These are phyloP conservation scores for Aleiodes sp. DNA, from an alignment of 1,140 invertebrate genomes.

Conservation along the genomic window DNA sequence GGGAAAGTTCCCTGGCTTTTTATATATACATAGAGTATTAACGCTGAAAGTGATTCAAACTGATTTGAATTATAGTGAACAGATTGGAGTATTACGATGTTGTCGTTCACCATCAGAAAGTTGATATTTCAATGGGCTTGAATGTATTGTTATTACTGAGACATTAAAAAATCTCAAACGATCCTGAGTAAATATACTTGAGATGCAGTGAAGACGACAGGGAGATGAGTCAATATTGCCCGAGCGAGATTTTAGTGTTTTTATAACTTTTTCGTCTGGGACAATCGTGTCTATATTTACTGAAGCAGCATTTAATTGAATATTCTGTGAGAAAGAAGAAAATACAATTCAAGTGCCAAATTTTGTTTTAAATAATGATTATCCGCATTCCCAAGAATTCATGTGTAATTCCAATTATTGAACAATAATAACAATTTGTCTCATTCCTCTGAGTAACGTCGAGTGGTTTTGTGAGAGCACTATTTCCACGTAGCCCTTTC, in stretches of 20 bases:
- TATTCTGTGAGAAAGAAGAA: too few relatives aligned
- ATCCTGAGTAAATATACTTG: slow-evolving; percentile 32
- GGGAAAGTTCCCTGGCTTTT: slow-evolving; percentile 5
- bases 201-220: background rate
- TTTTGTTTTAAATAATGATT: too few relatives aligned
- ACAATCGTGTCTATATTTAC: too few relatives aligned
- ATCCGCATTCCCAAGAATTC: too few relatives aligned
- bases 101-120: slow-evolving; percentile 17
- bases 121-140: slow-evolving; percentile 9
- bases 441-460: background rate
- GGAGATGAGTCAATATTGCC: slow-evolving; percentile 33
- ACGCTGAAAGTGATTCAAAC: background rate
- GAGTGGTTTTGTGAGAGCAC: background rate
- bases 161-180: background rate
- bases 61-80: slow-evolving; percentile 1
- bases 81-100: background rate
- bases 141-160: slow-evolving; percentile 10
- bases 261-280: slow-evolving; percentile 4
- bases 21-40: background rate
- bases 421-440: background rate
- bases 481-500: background rate
- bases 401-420: background rate
- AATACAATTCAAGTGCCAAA: too few relatives aligned
- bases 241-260: slow-evolving; percentile 25
- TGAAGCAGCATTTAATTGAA: too few relatives aligned